Conservation (phyloP, 2,113 vertebrate genomes). For the Phycodurus eques region DNA sequence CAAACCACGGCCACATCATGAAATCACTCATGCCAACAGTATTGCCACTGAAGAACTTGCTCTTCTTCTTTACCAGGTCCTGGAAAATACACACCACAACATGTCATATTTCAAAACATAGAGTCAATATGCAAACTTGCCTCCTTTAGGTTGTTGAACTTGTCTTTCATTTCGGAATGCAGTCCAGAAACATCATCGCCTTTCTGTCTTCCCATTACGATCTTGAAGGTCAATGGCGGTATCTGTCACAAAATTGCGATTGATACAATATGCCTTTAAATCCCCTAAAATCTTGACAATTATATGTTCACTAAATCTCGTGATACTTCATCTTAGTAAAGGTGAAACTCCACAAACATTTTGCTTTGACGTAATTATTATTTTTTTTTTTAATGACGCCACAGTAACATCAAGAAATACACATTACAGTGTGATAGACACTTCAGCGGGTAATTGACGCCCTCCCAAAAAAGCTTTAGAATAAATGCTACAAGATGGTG, state of each 20-base stretch:
- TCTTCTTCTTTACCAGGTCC: constrained; percentile 76
- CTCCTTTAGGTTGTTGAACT: constrained; percentile 80
- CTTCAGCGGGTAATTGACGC: too few relatives aligned
- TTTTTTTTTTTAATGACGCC: not conserved
- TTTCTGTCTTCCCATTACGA: constrained; percentile 45
- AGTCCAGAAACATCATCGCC: constrained; percentile 70
- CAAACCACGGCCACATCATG: constrained; percentile 94
- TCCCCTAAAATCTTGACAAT: too few relatives aligned
- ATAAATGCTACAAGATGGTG: too few relatives aligned
- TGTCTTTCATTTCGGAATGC: constrained; percentile 75
- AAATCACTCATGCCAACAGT: constrained; percentile 87
- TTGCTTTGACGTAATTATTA: too few relatives aligned
- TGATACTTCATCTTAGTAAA: too few relatives aligned
- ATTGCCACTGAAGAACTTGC: constrained; percentile 78
- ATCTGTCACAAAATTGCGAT: constrained; percentile 62
- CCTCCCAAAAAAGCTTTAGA: too few relatives aligned
- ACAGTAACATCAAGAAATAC: too few relatives aligned
- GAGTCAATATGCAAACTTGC: constrained; percentile 49
- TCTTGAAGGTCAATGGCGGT: constrained; percentile 59
- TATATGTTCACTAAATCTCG: too few relatives aligned
- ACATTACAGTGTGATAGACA: too few relatives aligned
- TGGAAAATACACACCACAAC: constrained; percentile 39
- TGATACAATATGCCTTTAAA: not conserved
- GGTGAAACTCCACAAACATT: too few relatives aligned
- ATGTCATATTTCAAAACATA: not conserved